Percentiles rank a stretch among this genome's conserved stretches.
Conservation (phyloP, 2,888 invertebrate genomes). For the Apoderus coryli region DNA sequence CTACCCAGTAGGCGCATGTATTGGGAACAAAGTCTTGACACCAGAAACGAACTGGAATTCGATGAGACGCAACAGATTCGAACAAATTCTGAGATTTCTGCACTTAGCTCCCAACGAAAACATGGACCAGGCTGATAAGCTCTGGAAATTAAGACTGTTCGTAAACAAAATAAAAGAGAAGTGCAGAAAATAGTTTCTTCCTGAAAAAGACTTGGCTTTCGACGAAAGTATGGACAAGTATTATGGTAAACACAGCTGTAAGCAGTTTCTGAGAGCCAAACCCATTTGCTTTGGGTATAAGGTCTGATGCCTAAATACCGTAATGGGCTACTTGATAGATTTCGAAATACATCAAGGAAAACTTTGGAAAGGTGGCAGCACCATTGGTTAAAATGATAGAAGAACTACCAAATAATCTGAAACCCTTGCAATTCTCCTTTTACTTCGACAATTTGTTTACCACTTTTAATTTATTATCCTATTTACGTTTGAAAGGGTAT, state of each 20-base stretch:
- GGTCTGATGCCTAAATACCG: slow-evolving; percentile 11
- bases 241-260: slow-evolving; percentile 22
- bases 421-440: slow-evolving; percentile 6
- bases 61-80: slow-evolving; percentile 13
- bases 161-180: slow-evolving; percentile 14
- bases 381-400: no score
- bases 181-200: slow-evolving; percentile 12
- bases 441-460: slow-evolving; percentile 13
- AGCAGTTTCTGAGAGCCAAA: slow-evolving; percentile 20
- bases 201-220: slow-evolving; percentile 15
- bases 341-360: slow-evolving; percentile 10
- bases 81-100: no score
- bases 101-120: slow-evolving; percentile 9
- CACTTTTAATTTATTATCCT: no score
- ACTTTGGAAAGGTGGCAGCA: slow-evolving; percentile 8
- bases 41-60: slow-evolving; percentile 12
- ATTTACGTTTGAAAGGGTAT: slow-evolving; percentile 5
- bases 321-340: no score
- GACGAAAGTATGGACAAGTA: slow-evolving; percentile 23
- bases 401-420: no score
- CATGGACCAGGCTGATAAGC: slow-evolving; percentile 16
- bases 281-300: slow-evolving; percentile 15
- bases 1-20: slow-evolving; percentile 7
- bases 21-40: slow-evolving; percentile 10
- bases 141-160: slow-evolving; percentile 19